These are phyloP conservation scores for Xanthia icteritia DNA, from an alignment of 2,888 invertebrate species.

Conservation along the genomic window DNA sequence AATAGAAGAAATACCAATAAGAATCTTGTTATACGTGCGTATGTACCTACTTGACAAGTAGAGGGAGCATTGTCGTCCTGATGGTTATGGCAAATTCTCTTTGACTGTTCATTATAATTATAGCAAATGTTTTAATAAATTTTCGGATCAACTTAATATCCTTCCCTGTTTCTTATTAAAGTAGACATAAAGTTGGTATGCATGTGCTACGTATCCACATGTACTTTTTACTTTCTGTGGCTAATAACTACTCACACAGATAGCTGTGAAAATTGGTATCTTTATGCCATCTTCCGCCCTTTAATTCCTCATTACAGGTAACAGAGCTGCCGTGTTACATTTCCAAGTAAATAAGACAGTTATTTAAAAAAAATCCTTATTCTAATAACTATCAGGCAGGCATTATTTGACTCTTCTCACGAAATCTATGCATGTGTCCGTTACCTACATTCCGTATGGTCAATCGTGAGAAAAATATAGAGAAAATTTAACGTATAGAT, in stretches of 20 bases:
- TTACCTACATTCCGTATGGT: slow-evolving; percentile 67
- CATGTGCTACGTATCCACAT: neutral
- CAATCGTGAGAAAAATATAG: slow-evolving; percentile 70
- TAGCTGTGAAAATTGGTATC: neutral
- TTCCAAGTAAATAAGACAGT: slow-evolving; percentile 36
- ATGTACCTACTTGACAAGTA: neutral
- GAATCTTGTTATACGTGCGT: neutral
- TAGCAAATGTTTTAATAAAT: neutral
- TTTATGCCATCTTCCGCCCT: neutral
- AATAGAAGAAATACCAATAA: slow-evolving; percentile 4
- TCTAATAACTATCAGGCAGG: slow-evolving; percentile 37
- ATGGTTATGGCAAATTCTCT: neutral
- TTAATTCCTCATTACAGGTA: slow-evolving; percentile 1
- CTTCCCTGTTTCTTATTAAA: neutral
- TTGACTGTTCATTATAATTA: neutral
- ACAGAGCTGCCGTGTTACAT: slow-evolving; percentile 11
- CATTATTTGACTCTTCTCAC: slow-evolving; percentile 61
- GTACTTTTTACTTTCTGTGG: neutral
- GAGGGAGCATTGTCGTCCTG: neutral
- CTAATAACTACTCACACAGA: neutral
- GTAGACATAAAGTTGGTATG: neutral
- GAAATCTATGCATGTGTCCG: slow-evolving; percentile 64
- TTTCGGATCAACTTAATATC: neutral
- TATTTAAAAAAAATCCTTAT: slow-evolving; percentile 46
- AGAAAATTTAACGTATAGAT: slow-evolving; percentile 62